Conservation (phyloP, 2,797 vertebrate genomes). For the Tachyglossus aculeatus region DNA sequence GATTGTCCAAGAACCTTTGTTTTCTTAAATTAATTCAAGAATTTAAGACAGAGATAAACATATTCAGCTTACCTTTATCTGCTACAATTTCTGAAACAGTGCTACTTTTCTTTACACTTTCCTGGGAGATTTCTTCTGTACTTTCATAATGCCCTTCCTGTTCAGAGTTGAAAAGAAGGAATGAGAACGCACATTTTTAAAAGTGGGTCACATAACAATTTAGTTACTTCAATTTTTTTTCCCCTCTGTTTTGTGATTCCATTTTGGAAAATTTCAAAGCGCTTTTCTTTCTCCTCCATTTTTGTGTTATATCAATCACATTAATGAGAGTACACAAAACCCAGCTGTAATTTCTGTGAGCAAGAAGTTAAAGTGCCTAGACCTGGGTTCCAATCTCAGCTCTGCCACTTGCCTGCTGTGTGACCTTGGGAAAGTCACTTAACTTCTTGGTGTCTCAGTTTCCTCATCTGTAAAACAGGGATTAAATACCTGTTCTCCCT, state of each 20-base stretch:
- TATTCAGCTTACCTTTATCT: conserved; percentile 65
- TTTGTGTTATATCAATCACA: not conserved
- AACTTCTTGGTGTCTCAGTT: too few species aligned
- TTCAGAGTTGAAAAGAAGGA: conserved; percentile 34
- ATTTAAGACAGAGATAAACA: not conserved
- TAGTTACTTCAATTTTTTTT: not conserved
- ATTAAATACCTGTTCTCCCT: too few species aligned
- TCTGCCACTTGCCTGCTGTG: too few species aligned
- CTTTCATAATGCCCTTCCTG: conserved; percentile 58
- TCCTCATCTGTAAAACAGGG: too few species aligned
- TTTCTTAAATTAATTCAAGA: not conserved
- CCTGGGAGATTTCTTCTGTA: conserved; percentile 35
- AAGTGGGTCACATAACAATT: not conserved
- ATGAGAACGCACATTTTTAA: not conserved
- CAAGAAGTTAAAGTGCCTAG: too few species aligned
- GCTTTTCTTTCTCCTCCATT: not conserved
- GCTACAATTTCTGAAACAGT: conserved; percentile 13
- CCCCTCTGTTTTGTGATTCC: not conserved
- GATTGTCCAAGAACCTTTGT: not conserved
- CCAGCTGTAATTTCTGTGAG: too few species aligned
- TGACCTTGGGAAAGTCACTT: too few species aligned
- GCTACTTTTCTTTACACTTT: conserved; percentile 13
- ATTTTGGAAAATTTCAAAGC: not conserved
- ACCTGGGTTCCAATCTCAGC: too few species aligned
- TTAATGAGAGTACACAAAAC: not conserved